Evolutionary conservation across 2,797 vertebrate species (phyloP), one percentile per base, ranked within the genome.

Genomic region (Eupleurogrammus muticus): DNA sequence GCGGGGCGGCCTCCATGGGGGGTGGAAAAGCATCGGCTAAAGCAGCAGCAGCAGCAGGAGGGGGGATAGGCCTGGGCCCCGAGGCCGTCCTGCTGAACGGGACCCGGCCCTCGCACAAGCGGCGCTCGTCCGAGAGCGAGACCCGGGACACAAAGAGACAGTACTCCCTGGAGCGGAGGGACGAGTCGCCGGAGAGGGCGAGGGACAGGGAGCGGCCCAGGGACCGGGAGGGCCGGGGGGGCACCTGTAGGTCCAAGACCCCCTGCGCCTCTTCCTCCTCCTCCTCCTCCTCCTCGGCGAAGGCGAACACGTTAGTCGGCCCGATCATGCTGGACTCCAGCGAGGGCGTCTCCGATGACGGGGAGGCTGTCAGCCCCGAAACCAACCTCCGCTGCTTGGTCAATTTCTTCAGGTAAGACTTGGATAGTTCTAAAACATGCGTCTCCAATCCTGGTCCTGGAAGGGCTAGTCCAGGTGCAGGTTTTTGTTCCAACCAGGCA

Each of bases 71-170:
- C 56, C 59, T 69, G 0, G 80, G 81, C 1, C 84, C 90, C 1
- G 85, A 93, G 44, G 75, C 61, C 0, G 23, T 83, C 17, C 58
- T 90, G 16, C 65, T 90, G 63, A 96, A 95, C 36, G 96, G 97
- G 36, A 66, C 55, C 1, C 94, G 97, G 34, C 92, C 93, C 1
- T 95, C 95, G 0, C 94, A 96, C 85, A 99, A 99, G 87, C 95
- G 98, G 54, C 95, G 97, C 63, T 97, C 93, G 1, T 98, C 97
- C 0, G 96, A 95, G 76, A 96, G 93, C 1, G 97, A 99, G 85
- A 96, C 95, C 52, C 94, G 97, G 21, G 95, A 95, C 73, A 95
- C 96, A 55, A 99, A 99, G 89, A 96, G 97, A 69, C 97, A 97
- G 1, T 96, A 96, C 81, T 98, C 97, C 9, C 86, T 96, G 72